Conservation (phyloP, 2,113 vertebrate species). For the Neodontobutis hainanensis region DNA sequence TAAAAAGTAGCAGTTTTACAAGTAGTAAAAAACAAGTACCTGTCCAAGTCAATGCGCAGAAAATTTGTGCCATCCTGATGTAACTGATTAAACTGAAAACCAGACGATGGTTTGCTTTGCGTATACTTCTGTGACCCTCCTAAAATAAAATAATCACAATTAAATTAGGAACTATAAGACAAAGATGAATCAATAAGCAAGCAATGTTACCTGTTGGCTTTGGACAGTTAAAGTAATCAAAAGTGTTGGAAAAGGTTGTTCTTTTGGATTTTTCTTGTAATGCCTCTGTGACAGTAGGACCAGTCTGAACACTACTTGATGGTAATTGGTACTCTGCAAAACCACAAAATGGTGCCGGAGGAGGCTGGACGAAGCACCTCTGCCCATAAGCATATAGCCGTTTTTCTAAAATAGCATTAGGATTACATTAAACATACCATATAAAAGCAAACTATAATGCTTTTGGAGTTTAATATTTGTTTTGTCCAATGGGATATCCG, state of each 20-base stretch:
- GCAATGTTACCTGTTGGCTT: constrained; percentile 43
- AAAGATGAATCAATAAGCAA: not conserved
- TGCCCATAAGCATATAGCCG: constrained; percentile 10
- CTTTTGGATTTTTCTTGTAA: constrained; percentile 63
- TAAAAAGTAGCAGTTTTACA: too few relatives aligned
- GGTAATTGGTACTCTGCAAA: constrained; percentile 3
- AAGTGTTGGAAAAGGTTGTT: constrained; percentile 49
- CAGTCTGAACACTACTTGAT: constrained; percentile 42
- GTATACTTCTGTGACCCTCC: constrained; percentile 35
- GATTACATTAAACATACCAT: not conserved
- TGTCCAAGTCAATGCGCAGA: constrained; percentile 87
- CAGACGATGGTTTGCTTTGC: constrained; percentile 26
- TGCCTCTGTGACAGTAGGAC: constrained; percentile 63
- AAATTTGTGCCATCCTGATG: constrained; percentile 80
- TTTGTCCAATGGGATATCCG: not conserved
- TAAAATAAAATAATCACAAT: constrained; percentile 18
- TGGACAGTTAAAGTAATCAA: constrained; percentile 6
- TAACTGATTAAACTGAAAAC: constrained; percentile 77
- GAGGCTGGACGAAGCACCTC: constrained; percentile 16
- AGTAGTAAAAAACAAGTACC: constrained; percentile 82
- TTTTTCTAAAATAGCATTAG: constrained; percentile 41
- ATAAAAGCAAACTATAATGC: not conserved
- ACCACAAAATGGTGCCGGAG: constrained; percentile 19
- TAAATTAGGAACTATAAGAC: not conserved
- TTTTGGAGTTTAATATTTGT: not conserved